A percentile compares a stretch with the other conserved stretches of the same genome.
phyloP scores from a whole-genome alignment of 2,113 vertebrate genomes.

The Ploceus nigricollis region DNA sequence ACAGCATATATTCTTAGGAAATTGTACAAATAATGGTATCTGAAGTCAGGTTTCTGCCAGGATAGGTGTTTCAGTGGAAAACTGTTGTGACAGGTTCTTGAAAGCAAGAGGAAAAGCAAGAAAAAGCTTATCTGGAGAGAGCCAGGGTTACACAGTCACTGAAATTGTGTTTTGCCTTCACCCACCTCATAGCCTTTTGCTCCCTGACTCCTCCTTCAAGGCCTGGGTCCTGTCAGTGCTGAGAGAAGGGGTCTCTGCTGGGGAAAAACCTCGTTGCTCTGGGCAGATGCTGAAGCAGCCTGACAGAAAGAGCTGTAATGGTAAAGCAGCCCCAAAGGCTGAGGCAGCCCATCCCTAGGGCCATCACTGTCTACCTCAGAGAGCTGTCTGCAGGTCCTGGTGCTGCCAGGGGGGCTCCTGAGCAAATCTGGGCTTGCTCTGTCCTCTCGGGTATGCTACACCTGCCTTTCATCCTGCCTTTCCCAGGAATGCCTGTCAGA shows the following conservation, averaged over 20 bases:
- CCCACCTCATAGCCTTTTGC: rapidly evolving
- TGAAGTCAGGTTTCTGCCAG: background rate
- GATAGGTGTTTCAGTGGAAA: background rate
- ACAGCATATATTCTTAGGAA: background rate
- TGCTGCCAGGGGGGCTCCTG: background rate
- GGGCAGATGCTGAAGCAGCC: background rate
- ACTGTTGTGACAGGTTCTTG: background rate
- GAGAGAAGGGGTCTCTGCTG: background rate
- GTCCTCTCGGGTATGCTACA: background rate
- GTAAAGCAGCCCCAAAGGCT: background rate
- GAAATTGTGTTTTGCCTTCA: background rate
- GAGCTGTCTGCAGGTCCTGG: background rate
- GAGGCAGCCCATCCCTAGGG: background rate
- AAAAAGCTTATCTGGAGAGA: background rate
- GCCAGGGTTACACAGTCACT: background rate
- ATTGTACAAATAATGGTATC: background rate
- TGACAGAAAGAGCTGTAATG: background rate
- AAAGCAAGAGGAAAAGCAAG: background rate
- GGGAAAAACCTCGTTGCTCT: background rate
- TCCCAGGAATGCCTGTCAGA: background rate
- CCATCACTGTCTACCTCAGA: background rate
- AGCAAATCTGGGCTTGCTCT: background rate
- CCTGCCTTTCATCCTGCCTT: background rate
- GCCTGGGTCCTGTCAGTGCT: background rate
- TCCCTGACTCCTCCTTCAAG: background rate